A percentile compares a stretch with the other conserved stretches of the same genome.
These are phyloP conservation scores for Lasioglossum calceatum DNA, from an alignment of 2,888 invertebrate species.

Conservation along the genomic window DNA sequence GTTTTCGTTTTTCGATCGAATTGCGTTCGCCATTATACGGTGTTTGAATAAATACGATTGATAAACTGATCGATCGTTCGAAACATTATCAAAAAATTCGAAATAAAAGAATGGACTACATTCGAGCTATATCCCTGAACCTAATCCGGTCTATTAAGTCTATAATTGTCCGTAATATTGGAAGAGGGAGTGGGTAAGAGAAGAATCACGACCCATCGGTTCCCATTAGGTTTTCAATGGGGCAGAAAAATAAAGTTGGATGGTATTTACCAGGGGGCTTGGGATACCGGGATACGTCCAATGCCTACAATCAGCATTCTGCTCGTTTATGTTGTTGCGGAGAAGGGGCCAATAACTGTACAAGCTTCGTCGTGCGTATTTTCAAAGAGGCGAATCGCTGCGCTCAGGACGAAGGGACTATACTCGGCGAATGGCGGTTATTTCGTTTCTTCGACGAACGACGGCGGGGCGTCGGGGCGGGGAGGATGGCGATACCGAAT, in stretches of 20 bases:
- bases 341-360: conserved; percentile 69
- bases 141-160: neutral
- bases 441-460: conserved; percentile 64
- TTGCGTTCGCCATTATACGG: neutral
- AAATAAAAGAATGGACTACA: neutral
- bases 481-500: conserved; percentile 38
- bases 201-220: conserved; percentile 14
- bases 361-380: conserved; percentile 54
- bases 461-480: neutral
- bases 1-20: conserved; percentile 30
- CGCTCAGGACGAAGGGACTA: conserved; percentile 75
- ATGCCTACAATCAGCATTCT: conserved; percentile 66
- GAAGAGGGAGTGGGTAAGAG: conserved; percentile 30
- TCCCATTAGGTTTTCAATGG: neutral
- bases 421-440: conserved; percentile 81
- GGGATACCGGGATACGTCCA: conserved; percentile 59
- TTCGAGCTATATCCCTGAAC: neutral
- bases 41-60: neutral
- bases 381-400: conserved; percentile 52
- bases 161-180: neutral
- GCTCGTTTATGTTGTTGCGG: conserved; percentile 49
- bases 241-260: conserved; percentile 34
- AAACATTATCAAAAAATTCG: neutral
- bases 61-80: neutral
- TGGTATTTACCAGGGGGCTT: conserved; percentile 49